A percentile compares a stretch with the other conserved stretches of the same genome.
Evolutionary conservation across 2,797 vertebrate species (phyloP).

Genomic region (Channallabes apus): DNA sequence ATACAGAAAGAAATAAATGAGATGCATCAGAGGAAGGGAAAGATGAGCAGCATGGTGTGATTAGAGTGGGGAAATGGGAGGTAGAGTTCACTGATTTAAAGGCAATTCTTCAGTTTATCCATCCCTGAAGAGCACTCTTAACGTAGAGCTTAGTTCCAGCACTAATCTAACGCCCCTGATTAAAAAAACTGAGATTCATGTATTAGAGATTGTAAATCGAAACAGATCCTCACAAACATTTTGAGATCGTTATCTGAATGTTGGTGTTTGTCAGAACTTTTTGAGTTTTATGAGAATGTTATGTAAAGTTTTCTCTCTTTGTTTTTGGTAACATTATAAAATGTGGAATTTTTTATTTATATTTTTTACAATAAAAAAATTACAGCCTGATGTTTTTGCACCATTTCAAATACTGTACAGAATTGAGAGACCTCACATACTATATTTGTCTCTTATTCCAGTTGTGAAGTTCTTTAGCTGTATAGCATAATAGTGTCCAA

Average conservation of each 20-base stretch:
- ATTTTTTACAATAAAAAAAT: no score
- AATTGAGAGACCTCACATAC: background rate
- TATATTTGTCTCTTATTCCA: background rate
- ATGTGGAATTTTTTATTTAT: background rate
- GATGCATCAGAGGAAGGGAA: background rate
- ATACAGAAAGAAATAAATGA: background rate
- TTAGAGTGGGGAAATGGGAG: constrained; percentile 29
- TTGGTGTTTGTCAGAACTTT: background rate
- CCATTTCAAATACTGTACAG: background rate
- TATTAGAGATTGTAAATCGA: background rate
- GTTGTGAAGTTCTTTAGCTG: background rate
- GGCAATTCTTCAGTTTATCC: constrained; percentile 19
- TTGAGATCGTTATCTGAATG: constrained; percentile 3
- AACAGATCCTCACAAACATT: background rate
- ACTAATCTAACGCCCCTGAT: constrained; percentile 21
- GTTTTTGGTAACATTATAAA: background rate
- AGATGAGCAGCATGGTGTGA: constrained; percentile 24
- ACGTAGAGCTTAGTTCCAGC: constrained; percentile 10
- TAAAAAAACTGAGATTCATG: constrained; percentile 23
- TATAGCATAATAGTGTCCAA: background rate
- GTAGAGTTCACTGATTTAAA: constrained; percentile 28
- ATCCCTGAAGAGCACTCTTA: background rate
- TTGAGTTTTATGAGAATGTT: background rate
- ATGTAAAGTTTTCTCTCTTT: background rate
- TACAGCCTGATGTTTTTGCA: no score